Evolutionary conservation across 1,140 invertebrate species (phyloP).

Genomic region (Caenorhabditis latens): DNA sequence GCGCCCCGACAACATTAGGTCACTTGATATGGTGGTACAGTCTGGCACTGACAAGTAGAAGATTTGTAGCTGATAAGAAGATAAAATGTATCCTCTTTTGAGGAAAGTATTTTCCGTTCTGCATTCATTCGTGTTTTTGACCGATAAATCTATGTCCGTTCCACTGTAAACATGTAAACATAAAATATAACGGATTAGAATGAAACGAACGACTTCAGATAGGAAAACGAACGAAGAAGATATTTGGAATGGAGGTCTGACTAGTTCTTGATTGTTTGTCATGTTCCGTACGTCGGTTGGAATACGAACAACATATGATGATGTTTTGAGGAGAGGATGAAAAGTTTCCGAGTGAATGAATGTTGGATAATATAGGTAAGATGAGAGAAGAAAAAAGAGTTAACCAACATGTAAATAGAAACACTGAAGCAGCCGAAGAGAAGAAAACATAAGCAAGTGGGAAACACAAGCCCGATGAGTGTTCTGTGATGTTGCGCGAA

Average conservation of each 20-base stretch:
- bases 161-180: conserved; percentile 46
- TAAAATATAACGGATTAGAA: conserved; percentile 14
- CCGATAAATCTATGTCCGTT: background rate
- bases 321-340: background rate
- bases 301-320: background rate
- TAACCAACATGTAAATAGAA: background rate
- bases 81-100: conserved; percentile 2
- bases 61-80: background rate
- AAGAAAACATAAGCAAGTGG: background rate
- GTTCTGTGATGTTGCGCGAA: conserved; percentile 29
- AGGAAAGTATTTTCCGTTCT: background rate
- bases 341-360: background rate
- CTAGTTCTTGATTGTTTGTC: conserved; percentile 55
- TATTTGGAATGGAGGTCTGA: conserved; percentile 12
- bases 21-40: background rate
- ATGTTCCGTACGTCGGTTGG: conserved; percentile 7
- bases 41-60: conserved; percentile 4
- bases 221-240: background rate
- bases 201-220: background rate
- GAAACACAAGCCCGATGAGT: conserved; percentile 37
- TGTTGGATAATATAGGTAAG: background rate
- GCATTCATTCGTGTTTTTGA: background rate
- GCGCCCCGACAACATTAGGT: too few species aligned
- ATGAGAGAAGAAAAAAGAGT: background rate
- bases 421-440: background rate